Base-by-base conservation (phyloP, 2,888 invertebrate genomes). In the Synergus umbraculus region DNA sequence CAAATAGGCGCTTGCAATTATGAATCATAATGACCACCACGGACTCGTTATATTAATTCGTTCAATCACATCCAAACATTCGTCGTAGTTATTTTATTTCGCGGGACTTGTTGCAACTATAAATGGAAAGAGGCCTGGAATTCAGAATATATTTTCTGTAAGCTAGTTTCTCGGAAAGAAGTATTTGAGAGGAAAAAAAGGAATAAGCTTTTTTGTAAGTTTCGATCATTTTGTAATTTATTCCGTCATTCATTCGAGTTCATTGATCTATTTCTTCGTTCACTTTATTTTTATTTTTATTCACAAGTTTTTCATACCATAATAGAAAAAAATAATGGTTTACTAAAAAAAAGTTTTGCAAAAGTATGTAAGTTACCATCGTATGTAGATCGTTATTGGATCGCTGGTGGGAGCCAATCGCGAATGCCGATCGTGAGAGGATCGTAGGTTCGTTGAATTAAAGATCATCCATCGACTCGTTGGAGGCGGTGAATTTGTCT, bases 391-490 rank as follows among this genome's bases (percentile, higher is more conserved):
- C 87, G 84, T 81, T 84, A 82, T 80, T 82, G 82, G 85, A 87
- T 89, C 86, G 82, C 82, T 84, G 86, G 83, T 86, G 83, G 83
- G 81, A 84, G 85, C 83, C 86, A 83, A 82, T 82, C 81, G 84
- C 83, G 85, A 85, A 84, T 85, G 83, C 83, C 85, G 88, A 89
- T 89, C 89, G 87, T 88, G 88, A 87, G 88, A 84, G 85, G 84
- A 88, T 87, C 86, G 83, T 84, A 81, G 80, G 83, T 82, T 83
- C 86, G 85, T 88, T 89, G 88, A 89, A 89, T 89, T 88, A 88
- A 88, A 88, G 87, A 88, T 90, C 83, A 83, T 81, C 77, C 84
- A 82, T 81, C 79, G 81, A 79, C 84, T 78, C 85, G 81, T 84
- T 80, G 83, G 79, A 79, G 84, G 83, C 85, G 82, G 83, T 83